A percentile compares a stretch with the other conserved stretches of the same genome.
These are phyloP conservation scores for Andrena flavipes DNA, from an alignment of 2,888 invertebrate species.

Conservation along the genomic window DNA sequence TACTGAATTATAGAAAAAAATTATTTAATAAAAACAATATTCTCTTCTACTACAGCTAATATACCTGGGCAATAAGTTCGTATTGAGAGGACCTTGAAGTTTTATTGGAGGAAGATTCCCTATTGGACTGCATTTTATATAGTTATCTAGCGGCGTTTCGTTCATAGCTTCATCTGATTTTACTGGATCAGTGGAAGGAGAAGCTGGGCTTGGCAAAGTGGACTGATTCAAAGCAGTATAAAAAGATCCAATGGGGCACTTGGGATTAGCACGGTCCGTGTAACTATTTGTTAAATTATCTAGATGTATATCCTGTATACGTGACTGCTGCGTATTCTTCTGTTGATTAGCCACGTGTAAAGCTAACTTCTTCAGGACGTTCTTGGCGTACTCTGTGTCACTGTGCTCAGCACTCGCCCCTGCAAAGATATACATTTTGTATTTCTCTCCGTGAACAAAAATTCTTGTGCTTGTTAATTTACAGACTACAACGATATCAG, in stretches of 20 bases:
- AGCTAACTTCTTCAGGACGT: no score
- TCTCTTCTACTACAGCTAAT: neutral
- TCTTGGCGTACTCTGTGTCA: slow-evolving; percentile 91
- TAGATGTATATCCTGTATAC: no score
- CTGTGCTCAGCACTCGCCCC: slow-evolving; percentile 89
- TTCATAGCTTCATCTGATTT: slow-evolving; percentile 33
- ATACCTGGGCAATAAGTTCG: slow-evolving; percentile 20
- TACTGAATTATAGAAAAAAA: neutral
- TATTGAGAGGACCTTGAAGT: slow-evolving; percentile 5
- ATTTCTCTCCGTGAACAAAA: neutral
- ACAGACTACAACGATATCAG: neutral
- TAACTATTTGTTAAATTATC: no score
- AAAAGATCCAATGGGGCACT: slow-evolving; percentile 86
- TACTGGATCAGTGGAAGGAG: slow-evolving; percentile 34
- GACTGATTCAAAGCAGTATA: slow-evolving; percentile 88
- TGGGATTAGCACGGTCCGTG: no score
- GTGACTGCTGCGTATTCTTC: no score
- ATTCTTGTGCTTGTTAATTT: neutral
- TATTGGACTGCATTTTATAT: neutral
- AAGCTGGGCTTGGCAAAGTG: slow-evolving; percentile 86
- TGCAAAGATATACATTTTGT: slow-evolving; percentile 66
- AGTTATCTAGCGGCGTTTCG: slow-evolving; percentile 27
- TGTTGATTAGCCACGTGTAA: no score
- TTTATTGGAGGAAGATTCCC: slow-evolving; percentile 8
- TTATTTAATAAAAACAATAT: neutral